Evolutionary conservation across 2,113 vertebrate genomes (phyloP).

Genomic region (Chloropsis hardwickii): DNA sequence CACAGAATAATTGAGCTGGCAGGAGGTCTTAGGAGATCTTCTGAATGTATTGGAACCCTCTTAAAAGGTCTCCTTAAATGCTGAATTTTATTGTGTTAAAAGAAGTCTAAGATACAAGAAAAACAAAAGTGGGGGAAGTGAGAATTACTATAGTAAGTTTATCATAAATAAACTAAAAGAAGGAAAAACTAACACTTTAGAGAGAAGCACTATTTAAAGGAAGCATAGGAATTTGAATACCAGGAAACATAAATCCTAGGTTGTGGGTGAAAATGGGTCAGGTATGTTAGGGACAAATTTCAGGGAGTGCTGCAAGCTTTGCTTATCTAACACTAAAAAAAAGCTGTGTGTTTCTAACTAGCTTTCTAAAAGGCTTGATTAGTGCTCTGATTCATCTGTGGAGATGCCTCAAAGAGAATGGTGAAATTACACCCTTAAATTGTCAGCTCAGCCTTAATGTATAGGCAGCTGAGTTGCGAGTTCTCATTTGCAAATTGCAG

Average conservation of each 20-base stretch:
- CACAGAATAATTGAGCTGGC: not conserved
- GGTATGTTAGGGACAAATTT: not conserved
- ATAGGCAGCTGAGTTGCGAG: not conserved
- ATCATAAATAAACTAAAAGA: not conserved
- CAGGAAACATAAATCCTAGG: not conserved
- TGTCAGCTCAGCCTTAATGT: not conserved
- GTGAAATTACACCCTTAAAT: not conserved
- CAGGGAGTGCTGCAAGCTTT: not conserved
- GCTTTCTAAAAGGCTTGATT: not conserved
- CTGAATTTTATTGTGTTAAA: not conserved
- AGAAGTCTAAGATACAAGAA: not conserved
- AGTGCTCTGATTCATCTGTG: not conserved
- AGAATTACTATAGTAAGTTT: not conserved
- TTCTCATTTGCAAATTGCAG: not conserved
- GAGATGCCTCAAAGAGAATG: not conserved
- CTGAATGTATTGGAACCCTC: not conserved
- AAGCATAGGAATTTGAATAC: not conserved
- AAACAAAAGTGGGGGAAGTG: fast-evolving
- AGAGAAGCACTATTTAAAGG: not conserved
- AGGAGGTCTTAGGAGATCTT: not conserved
- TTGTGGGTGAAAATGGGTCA: not conserved
- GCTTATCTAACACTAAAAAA: not conserved
- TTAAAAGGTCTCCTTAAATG: not conserved
- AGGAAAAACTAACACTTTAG: not conserved
- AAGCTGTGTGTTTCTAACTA: not conserved